Base-by-base conservation (phyloP, 2,113 vertebrate species). In the Galbula dea region DNA sequence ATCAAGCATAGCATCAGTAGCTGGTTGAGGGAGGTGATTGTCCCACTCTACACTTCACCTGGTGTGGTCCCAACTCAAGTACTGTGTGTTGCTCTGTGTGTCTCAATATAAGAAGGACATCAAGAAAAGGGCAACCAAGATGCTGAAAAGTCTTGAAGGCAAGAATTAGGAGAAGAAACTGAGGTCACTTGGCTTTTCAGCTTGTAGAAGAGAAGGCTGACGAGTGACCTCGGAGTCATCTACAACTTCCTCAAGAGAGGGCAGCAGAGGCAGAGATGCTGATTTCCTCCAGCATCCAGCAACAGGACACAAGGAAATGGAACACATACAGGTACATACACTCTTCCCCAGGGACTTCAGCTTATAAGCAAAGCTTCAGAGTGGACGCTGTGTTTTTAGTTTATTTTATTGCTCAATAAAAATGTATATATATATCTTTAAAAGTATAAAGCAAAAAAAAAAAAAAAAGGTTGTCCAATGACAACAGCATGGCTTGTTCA, bases 1-100 rank as follows among this genome's bases (percentile, higher is more conserved):
- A 46, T 39, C 26, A 43, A 51, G 13, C 13, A 43, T 20, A 51
- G 52, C 32, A 36, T 15, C 0, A 9, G 3, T 13, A 11, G 24
- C 23, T 1, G 0, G 7, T 51, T 1, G 1, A 51, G 30, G 11
- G 10, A 49, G 8, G 24, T 12, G 23, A 34, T 1, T 41, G 30
- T 58, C n/a, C 24, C 51, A 66, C 19, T 66, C 34, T 10, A 15
- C 24, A 57, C 15, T 24, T 32, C 32, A 26, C 48, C n/a, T 46
- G 21, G 19, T 69, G 52, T 0, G 5, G 36, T 29, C 30, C 19
- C 23, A 63, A 8, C 11, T 65, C 0, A 0, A 66, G 8, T 20
- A 22, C 19, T n/a, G 2, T 32, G 39, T 20, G 32, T 10, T 26
- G 46, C 10, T 62, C 15, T 72, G 22, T 14, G 18, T 2, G 2